Conservation (phyloP, 1,140 invertebrate species). For the Sminthurides bifidus region DNA sequence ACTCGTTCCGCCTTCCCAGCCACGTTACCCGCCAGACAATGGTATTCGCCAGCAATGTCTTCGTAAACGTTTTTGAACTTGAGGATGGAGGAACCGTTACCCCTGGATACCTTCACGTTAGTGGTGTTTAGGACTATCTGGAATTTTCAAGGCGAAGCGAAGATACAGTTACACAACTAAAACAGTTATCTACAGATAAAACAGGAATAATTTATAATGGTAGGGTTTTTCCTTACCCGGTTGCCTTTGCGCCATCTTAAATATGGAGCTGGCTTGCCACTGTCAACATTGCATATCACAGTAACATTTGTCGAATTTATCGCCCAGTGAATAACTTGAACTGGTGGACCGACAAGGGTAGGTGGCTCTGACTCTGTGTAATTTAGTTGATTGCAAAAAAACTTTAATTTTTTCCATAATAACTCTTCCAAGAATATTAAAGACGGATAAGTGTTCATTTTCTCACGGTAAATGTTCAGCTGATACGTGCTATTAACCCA, state of each 20-base stretch:
- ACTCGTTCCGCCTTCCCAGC: constrained; percentile 13
- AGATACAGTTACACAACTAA: too few relatives aligned
- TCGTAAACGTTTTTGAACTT: constrained; percentile 18
- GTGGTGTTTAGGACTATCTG: constrained; percentile 7
- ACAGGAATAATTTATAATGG: too few relatives aligned
- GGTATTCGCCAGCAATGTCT: constrained; percentile 21
- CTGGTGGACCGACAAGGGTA: background rate
- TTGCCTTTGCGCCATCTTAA: background rate
- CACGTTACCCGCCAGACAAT: constrained; percentile 13
- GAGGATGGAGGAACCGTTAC: constrained; percentile 13
- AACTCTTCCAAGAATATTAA: background rate
- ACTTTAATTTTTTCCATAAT: background rate
- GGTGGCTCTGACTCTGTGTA: background rate
- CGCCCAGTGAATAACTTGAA: background rate
- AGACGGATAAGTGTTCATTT: background rate
- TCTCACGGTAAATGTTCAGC: constrained; percentile 1
- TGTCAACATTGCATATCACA: background rate
- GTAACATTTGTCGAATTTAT: background rate
- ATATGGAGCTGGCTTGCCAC: background rate
- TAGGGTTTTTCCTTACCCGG: too few relatives aligned
- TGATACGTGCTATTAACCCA: constrained; percentile 15
- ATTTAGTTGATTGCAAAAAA: background rate
- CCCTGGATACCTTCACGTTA: constrained; percentile 9
- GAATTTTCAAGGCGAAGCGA: too few relatives aligned
- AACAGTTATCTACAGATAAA: too few relatives aligned